phyloP scores from a whole-genome alignment of 2,888 invertebrate species.

The Microctonus brassicae region DNA sequence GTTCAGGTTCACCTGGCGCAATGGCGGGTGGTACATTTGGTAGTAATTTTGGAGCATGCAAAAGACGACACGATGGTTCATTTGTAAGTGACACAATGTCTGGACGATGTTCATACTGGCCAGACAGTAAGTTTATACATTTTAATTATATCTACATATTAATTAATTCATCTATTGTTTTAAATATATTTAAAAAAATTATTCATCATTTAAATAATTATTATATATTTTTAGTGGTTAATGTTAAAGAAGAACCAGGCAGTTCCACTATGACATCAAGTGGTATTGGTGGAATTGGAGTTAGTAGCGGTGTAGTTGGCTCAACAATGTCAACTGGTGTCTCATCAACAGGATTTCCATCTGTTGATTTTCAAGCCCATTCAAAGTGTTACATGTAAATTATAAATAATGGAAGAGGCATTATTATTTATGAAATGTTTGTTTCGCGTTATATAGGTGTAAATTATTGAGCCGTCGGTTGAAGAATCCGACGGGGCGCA shows the following conservation, averaged over 20 bases:
- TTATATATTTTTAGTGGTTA: slow-evolving; percentile 54
- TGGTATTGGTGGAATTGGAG: slow-evolving; percentile 55
- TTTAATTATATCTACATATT: too few species aligned
- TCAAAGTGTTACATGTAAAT: slow-evolving; percentile 64
- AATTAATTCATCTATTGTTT: too few species aligned
- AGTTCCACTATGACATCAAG: slow-evolving; percentile 56
- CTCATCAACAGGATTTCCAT: slow-evolving; percentile 59
- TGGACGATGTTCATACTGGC: slow-evolving; percentile 62
- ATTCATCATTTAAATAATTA: not conserved
- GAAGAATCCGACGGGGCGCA: slow-evolving; percentile 6
- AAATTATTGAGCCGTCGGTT: slow-evolving; percentile 11
- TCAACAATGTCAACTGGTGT: slow-evolving; percentile 58
- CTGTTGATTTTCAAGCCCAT: slow-evolving; percentile 62
- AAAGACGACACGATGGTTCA: slow-evolving; percentile 59
- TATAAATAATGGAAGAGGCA: not conserved
- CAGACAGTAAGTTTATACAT: slow-evolving; percentile 56
- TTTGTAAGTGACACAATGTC: slow-evolving; percentile 55
- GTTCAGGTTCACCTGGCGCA: slow-evolving; percentile 53
- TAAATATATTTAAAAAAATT: not conserved
- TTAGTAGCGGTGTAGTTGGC: slow-evolving; percentile 60
- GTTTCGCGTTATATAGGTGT: not conserved
- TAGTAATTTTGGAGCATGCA: slow-evolving; percentile 58
- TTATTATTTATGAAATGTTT: not conserved
- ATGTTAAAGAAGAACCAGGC: slow-evolving; percentile 66
- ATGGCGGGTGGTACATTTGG: slow-evolving; percentile 60